Conservation (phyloP, 2,113 vertebrate species). For the Pygathrix nemaeus region DNA sequence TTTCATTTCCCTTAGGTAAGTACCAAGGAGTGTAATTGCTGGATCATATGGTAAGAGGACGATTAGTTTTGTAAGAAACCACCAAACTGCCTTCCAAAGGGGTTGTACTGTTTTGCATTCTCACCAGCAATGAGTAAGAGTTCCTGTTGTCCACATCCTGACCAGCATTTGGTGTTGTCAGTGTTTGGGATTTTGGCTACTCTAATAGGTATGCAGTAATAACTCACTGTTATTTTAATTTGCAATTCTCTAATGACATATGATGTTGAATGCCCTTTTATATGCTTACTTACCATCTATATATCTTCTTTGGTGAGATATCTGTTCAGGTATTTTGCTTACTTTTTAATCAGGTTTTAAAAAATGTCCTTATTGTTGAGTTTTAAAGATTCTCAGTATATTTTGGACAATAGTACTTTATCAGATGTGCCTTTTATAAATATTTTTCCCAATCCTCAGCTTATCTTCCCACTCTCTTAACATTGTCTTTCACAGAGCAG, state of each 20-base stretch:
- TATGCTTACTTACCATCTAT: background rate
- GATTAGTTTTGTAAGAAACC: background rate
- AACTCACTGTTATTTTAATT: conserved; percentile 4
- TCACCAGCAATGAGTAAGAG: background rate
- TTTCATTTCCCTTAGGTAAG: background rate
- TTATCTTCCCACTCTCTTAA: background rate
- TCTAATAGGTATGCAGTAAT: background rate
- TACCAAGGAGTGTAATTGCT: background rate
- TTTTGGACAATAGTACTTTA: background rate
- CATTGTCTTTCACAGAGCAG: background rate
- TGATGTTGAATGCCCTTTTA: background rate
- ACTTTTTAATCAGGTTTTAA: background rate
- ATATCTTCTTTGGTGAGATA: background rate
- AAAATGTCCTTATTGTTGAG: background rate
- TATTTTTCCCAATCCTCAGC: background rate
- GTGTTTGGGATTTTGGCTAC: background rate
- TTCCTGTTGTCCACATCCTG: background rate
- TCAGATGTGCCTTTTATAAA: background rate
- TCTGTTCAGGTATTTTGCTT: background rate
- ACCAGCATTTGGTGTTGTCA: background rate
- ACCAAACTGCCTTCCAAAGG: background rate
- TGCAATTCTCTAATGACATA: background rate
- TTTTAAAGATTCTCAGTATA: background rate
- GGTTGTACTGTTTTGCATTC: background rate
- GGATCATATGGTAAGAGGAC: background rate